Conservation (phyloP, 2,888 invertebrate species). For the Phymatocera aterrima region DNA sequence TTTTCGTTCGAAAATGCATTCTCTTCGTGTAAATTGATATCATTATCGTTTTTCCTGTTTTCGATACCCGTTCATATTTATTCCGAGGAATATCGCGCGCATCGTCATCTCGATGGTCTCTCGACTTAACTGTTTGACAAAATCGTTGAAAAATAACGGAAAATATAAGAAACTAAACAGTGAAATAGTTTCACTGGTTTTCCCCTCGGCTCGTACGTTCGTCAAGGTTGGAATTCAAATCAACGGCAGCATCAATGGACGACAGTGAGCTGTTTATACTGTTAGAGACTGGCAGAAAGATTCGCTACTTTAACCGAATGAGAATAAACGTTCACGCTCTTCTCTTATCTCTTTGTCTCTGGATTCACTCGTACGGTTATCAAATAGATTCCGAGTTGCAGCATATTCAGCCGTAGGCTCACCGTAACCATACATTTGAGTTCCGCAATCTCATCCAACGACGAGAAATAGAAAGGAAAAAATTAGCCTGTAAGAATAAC, state of each 20-base stretch:
- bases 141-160: not conserved
- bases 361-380: conserved; percentile 22
- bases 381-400: not conserved
- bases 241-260: not conserved
- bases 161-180: not conserved
- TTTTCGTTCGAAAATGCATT: too few relatives aligned
- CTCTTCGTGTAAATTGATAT: too few relatives aligned
- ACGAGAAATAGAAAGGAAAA: not conserved
- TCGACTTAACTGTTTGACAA: too few relatives aligned
- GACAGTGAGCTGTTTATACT: not conserved
- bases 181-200: conserved; percentile 13
- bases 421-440: not conserved
- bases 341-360: conserved; percentile 5
- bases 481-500: not conserved
- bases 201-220: not conserved
- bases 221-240: conserved; percentile 8
- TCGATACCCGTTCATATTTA: too few relatives aligned
- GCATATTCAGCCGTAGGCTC: not conserved
- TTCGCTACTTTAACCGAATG: not conserved
- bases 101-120: too few relatives aligned
- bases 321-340: conserved; percentile 4
- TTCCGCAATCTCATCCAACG: not conserved
- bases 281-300: conserved; percentile 19
- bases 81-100: too few relatives aligned
- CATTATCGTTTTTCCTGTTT: too few relatives aligned